Evolutionary conservation across 2,113 vertebrate species (phyloP), one percentile per base, ranked within the genome.

Genomic region (Scopus umbretta): DNA sequence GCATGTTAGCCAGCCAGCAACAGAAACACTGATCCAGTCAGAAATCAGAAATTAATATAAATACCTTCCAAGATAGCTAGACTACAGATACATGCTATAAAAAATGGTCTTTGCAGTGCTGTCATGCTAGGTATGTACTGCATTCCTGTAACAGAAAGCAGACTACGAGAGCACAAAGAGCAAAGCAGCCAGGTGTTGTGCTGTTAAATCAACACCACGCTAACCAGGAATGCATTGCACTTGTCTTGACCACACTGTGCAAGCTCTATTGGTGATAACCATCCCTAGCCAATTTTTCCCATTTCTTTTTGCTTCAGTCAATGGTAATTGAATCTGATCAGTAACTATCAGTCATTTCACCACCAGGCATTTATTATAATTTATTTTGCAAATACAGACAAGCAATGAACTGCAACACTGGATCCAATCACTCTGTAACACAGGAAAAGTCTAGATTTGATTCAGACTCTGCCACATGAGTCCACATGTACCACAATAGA

Each of bases 361-460:
- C 56, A 71, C 43, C 40, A 78, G 65, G 27, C 59, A 92, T 94
- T 92, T 95, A 86, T 93, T 92, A 61, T 58, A 53, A 87, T 93
- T 93, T 90, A 56, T 13, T 86, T 61, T 86, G 82, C 59, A 96
- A 84, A 86, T 80, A 80, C 21, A 80, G 78, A 68, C 0, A 4
- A 81, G 29, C 72, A 93, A 30, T 71, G 59, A 92, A 81, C 80
- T 16, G 42, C 70, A 91, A 80, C 52, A 7, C 22, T 62, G 59
- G 32, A 78, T 83, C 63, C 47, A 90, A 80, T 67, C 63, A 68
- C 72, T 12, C 36, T 32, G 11, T 56, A 88, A 55, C 2, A 8
- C 23, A 78, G 63, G 68, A 65, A 45, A 78, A 58, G 23, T 58
- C 40, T 73, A 49, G 66, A 90, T 88, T 72, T 86, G 52, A 86